Conservation (phyloP, 2,888 invertebrate species). For the Carterocephalus palaemon region DNA sequence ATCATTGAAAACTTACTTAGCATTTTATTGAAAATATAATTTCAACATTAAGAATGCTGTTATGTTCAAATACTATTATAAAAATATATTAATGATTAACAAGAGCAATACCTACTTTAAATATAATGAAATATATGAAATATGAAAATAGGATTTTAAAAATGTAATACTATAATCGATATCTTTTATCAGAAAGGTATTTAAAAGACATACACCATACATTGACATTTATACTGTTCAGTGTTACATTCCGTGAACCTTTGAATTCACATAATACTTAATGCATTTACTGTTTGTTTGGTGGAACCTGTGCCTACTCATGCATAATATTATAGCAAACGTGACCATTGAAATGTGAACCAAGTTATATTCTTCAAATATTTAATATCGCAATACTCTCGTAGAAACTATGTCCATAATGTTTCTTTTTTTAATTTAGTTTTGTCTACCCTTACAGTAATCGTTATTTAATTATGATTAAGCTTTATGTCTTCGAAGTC, state of each 20-base stretch:
- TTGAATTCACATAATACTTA: slow-evolving; percentile 2
- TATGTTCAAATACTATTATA: too few relatives aligned
- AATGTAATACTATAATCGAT: too few relatives aligned
- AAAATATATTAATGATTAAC: too few relatives aligned
- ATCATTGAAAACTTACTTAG: too few relatives aligned
- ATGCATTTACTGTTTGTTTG: slow-evolving; percentile 12
- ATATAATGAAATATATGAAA: too few relatives aligned
- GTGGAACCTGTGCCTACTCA: slow-evolving; percentile 1
- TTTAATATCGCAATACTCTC: slow-evolving; percentile 7
- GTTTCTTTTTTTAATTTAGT: slow-evolving; percentile 10
- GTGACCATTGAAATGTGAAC: slow-evolving; percentile 4
- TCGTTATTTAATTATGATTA: slow-evolving; percentile 18
- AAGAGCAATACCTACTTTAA: background rate
- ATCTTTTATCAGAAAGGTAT: too few relatives aligned
- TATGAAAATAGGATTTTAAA: too few relatives aligned
- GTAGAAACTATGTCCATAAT: slow-evolving; percentile 5
- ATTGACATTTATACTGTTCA: too few relatives aligned
- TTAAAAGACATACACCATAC: too few relatives aligned
- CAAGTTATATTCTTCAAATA: slow-evolving; percentile 7
- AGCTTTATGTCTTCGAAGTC: slow-evolving; percentile 23
- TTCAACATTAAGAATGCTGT: too few relatives aligned
- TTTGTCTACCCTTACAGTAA: slow-evolving; percentile 11
- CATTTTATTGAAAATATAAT: too few relatives aligned
- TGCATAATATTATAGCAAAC: slow-evolving; percentile 17
- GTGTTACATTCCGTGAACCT: slow-evolving; percentile 15